Evolutionary conservation across 1,140 invertebrate species (phyloP), one percentile per base, ranked within the genome.

Genomic region (Phortica variegata): DNA sequence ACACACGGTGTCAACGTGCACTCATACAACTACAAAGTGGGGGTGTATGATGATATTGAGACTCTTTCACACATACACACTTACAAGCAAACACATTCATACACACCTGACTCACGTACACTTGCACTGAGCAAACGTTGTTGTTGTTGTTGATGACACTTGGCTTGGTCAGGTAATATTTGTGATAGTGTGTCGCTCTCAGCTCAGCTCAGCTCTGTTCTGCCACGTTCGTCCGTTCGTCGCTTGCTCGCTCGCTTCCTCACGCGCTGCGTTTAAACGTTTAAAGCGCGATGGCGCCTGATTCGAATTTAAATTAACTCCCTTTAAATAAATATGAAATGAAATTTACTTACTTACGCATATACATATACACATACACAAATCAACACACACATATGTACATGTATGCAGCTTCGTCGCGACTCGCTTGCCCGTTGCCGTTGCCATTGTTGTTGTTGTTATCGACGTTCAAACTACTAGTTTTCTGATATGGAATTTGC

Each of bases 301-400:
- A 44, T 31, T 54, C 51, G 63, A 61, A 66, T 66, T 69, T 66
- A 60, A 66, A 66, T 66, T 56, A 66, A 66, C 63, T 66, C 63
- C 63, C 63, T 55, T 66, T 66, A 60, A 37, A 59, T 50, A 52
- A 56, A 46, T 69, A 66, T 63, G 50, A 65, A 68, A 68, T 54
- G 60, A 62, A 66, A 65, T 54, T 61, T 53, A 54, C 49, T 63
- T 47, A 59, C 50, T 45, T 51, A 53, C 53, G 56, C 23, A 54
- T 43, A 60, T 57, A 56, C 56, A 44, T 63, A 54, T 65, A 46
- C 56, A 60, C 55, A 55, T 62, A 32, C 57, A 3, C 40, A n/a
- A n/a, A n/a, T n/a, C n/a, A n/a, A n/a, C n/a, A n/a, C n/a, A n/a
- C n/a, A n/a, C n/a, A n/a, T n/a, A n/a, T n/a, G n/a, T n/a, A n/a